phyloP scores from a whole-genome alignment of 2,113 vertebrate genomes.

The Henicopernis longicauda region DNA sequence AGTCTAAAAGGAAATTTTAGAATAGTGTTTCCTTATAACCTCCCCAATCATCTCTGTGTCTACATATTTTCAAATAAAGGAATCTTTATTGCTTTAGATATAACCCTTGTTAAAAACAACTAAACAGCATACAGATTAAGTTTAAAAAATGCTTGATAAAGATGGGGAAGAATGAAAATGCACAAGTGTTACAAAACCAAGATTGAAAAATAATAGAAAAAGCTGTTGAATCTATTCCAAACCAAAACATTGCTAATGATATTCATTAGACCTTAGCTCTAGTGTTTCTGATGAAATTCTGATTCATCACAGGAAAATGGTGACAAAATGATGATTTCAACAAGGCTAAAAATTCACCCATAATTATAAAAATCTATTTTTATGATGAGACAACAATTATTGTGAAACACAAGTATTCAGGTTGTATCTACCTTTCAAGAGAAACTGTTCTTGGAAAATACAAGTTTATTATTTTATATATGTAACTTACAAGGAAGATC shows the following conservation, averaged over 20 bases:
- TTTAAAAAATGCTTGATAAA: no score
- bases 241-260: not conserved
- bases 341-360: not conserved
- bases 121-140: not conserved
- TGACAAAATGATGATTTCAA: not conserved
- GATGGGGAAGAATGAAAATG: not conserved
- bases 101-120: not conserved
- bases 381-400: not conserved
- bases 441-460: not conserved
- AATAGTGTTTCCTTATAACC: not conserved
- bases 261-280: not conserved
- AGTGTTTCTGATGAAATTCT: not conserved
- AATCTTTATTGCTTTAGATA: not conserved
- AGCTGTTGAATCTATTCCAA: not conserved
- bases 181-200: not conserved
- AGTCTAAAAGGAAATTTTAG: not conserved
- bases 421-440: not conserved
- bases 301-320: not conserved
- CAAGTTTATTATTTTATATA: not conserved
- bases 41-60: not conserved
- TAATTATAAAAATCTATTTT: not conserved
- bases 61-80: not conserved
- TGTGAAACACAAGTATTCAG: not conserved
- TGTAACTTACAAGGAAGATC: not conserved
- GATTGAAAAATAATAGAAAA: not conserved